These are phyloP conservation scores for Gortyna flavago DNA, from an alignment of 2,888 invertebrate genomes.

Conservation along the genomic window DNA sequence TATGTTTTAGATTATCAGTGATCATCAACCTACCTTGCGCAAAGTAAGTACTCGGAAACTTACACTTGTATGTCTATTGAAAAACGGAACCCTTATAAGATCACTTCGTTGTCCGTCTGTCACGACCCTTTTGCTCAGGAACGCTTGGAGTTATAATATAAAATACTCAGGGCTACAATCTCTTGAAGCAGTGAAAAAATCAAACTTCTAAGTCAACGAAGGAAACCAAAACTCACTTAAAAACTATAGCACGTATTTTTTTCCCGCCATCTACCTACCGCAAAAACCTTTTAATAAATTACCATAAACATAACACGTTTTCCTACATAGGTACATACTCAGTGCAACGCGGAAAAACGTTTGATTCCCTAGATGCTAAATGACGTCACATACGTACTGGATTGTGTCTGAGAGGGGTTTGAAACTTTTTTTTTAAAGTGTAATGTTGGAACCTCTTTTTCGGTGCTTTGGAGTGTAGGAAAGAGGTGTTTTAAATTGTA, in stretches of 20 bases:
- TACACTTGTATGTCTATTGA: background rate
- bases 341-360: slow-evolving; percentile 66
- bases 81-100: no score
- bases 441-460: background rate
- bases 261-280: background rate
- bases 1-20: background rate
- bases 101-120: no score
- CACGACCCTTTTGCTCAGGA: no score
- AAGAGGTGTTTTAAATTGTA: background rate
- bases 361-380: slow-evolving; percentile 72
- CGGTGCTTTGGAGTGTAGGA: background rate
- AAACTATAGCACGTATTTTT: slow-evolving; percentile 51
- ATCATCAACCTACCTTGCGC: background rate
- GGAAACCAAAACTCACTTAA: background rate
- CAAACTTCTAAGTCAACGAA: background rate
- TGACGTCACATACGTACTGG: slow-evolving; percentile 73
- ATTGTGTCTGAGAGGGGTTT: slow-evolving; percentile 53
- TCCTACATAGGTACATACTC: slow-evolving; percentile 24
- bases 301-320: slow-evolving; percentile 75
- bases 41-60: background rate
- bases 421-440: slow-evolving; percentile 8
- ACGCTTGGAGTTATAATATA: no score
- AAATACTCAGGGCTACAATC: no score
- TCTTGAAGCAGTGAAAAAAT: no score
- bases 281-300: slow-evolving; percentile 81